Percentiles rank a stretch among this genome's conserved stretches.
These are phyloP conservation scores for human DNA, from an alignment of 2,113 vertebrate genomes.

Conservation along the genomic window DNA sequence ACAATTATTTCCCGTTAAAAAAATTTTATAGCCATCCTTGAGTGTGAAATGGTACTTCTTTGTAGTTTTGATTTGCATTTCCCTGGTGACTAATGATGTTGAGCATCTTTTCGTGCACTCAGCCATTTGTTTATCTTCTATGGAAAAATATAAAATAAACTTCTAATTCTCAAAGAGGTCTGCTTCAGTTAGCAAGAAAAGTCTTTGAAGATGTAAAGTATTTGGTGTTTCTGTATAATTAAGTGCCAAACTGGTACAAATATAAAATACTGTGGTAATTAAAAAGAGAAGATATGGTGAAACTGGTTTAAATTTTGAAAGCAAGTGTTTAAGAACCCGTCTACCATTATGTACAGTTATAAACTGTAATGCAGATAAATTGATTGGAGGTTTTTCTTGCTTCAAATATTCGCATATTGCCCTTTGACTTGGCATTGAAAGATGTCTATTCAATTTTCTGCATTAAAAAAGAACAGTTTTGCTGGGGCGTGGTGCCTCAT, in stretches of 20 bases:
- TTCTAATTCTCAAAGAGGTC: neutral
- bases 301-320: neutral
- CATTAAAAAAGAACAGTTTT: neutral
- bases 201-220: neutral
- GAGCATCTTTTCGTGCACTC: neutral
- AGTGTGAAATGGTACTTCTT: conserved; percentile 12
- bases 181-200: neutral
- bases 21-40: neutral
- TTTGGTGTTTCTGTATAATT: neutral
- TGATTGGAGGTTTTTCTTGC: neutral
- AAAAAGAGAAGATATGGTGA: neutral
- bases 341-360: neutral
- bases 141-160: neutral
- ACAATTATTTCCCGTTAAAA: neutral
- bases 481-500: no score
- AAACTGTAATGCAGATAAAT: neutral
- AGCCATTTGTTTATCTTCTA: neutral
- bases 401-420: neutral
- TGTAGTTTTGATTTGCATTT: conserved; percentile 37
- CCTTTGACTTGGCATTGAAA: neutral
- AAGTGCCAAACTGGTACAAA: neutral
- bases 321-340: neutral
- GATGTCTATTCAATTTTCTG: conserved; percentile 8
- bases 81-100: neutral
- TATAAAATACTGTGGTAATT: neutral